A percentile compares a stretch with the other conserved stretches of the same genome.
Conservation (phyloP, 2,888 invertebrate genomes). For the Mechanitis messenoides region DNA sequence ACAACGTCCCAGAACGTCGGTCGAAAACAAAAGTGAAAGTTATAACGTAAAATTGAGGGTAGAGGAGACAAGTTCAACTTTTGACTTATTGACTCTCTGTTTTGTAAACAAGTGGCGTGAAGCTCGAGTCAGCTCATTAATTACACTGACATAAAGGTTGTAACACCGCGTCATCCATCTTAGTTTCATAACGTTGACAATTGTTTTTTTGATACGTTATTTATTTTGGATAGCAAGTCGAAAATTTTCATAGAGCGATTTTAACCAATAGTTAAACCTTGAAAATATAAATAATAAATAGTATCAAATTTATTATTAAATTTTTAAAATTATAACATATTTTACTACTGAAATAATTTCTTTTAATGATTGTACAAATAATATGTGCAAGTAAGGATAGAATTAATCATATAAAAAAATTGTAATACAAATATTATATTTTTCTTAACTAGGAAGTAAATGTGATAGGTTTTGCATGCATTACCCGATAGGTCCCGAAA, state of each 20-base stretch:
- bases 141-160: constrained; percentile 1
- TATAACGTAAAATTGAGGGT: constrained; percentile 6
- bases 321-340: too few species aligned
- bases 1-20: background rate
- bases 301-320: too few species aligned
- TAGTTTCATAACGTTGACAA: background rate
- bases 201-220: constrained; percentile 1
- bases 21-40: background rate
- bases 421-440: too few species aligned
- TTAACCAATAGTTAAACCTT: too few species aligned
- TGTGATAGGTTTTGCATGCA: too few species aligned
- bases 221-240: background rate
- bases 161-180: constrained; percentile 5
- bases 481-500: too few species aligned
- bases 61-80: constrained; percentile 5
- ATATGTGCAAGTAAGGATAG: too few species aligned
- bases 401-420: too few species aligned
- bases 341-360: too few species aligned
- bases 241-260: background rate
- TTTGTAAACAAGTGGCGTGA: background rate
- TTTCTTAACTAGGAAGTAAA: too few species aligned
- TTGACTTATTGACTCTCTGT: constrained; percentile 6
- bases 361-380: too few species aligned
- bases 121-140: constrained; percentile 3
- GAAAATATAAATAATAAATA: too few species aligned